Percentiles rank a stretch among this genome's conserved stretches.
Conservation (phyloP, 53 echinoderm and acorn worm genomes). For the Zoroaster sp. region DNA sequence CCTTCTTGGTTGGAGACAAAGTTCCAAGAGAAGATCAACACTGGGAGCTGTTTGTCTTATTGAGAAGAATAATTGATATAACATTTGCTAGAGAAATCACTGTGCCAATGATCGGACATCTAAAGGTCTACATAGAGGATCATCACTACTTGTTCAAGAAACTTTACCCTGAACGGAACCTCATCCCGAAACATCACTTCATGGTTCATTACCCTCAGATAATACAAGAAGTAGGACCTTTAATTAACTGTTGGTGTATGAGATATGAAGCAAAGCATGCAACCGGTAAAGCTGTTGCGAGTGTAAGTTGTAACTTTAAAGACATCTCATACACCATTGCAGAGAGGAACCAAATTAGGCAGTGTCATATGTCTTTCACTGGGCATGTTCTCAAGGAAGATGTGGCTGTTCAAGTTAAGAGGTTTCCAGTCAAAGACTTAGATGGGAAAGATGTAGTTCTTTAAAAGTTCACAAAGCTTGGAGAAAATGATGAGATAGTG, state of each 20-base stretch:
- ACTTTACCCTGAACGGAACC: slow-evolving; percentile 11
- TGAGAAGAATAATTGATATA: slow-evolving; percentile 14
- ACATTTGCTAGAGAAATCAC: slow-evolving; percentile 10
- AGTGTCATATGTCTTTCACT: not conserved
- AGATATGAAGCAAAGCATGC: slow-evolving; percentile 53
- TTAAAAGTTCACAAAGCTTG: not conserved
- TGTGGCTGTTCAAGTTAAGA: not conserved
- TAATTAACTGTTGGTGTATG: slow-evolving; percentile 43
- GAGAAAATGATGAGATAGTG: not conserved
- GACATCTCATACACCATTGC: slow-evolving; percentile 39
- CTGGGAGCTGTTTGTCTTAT: slow-evolving; percentile 5
- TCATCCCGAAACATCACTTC: slow-evolving; percentile 56
- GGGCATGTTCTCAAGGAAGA: not conserved
- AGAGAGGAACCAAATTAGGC: slow-evolving; percentile 25
- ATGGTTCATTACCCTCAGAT: slow-evolving; percentile 40
- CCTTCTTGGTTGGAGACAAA: slow-evolving; percentile 29
- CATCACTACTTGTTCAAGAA: slow-evolving; percentile 30
- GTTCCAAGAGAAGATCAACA: slow-evolving; percentile 22
- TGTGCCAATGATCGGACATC: not conserved
- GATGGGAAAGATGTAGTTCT: not conserved
- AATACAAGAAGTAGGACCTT: slow-evolving; percentile 39
- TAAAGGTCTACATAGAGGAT: slow-evolving; percentile 43
- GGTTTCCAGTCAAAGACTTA: not conserved
- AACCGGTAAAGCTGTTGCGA: slow-evolving; percentile 25
- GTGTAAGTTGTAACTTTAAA: slow-evolving; percentile 47